Base-by-base conservation (phyloP, 2,113 vertebrate genomes). In the Microcebus ravelobensis region DNA sequence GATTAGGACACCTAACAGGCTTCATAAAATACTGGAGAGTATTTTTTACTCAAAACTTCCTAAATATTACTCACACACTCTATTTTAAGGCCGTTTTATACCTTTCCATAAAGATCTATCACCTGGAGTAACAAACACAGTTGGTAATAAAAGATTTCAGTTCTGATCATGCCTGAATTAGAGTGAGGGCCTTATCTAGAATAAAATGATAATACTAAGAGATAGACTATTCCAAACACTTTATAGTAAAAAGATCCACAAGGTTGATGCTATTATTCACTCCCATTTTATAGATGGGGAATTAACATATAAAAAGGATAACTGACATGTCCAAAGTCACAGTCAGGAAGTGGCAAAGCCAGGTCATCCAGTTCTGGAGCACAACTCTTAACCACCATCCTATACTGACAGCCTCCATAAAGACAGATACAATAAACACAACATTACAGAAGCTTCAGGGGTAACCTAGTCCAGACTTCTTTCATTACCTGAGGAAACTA, bases 161-260 rank as follows among this genome's bases (percentile, higher is more conserved):
- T 83, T 91, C 79, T 89, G 31, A 90, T 65, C 42, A 82, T 61
- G 25, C 36, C 71, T 83, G n/a, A 88, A 88, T 50, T 91, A 94
- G 74, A 83, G 15, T n/a, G 29, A 95, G 21, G 31, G 36, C 11
- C 45, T 85, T 57, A n/a, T 74, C 87, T 21, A 76, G 76, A 89
- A 87, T 50, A 85, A 79, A 79, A 70, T 34, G 45, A 81, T 17
- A 67, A 5, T 34, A 45, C 31, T 25, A 94, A 0, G 87, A 36
- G 71, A 21, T 42, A 88, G 76, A 84, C 17, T 59, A 52, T 25
- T 84, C 50, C 63, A 84, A 92, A 81, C 36, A 89, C 14, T 55
- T 80, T 6, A 79, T 8, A 73, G 52, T 15, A 39, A 94, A 91
- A 63, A 81, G 76, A 45, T 20, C 42, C 39, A 12, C 10, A 25